Percentiles rank a stretch among this genome's conserved stretches.
Evolutionary conservation across 1,140 invertebrate genomes (phyloP).

Genomic region (Cydia fagiglandana): DNA sequence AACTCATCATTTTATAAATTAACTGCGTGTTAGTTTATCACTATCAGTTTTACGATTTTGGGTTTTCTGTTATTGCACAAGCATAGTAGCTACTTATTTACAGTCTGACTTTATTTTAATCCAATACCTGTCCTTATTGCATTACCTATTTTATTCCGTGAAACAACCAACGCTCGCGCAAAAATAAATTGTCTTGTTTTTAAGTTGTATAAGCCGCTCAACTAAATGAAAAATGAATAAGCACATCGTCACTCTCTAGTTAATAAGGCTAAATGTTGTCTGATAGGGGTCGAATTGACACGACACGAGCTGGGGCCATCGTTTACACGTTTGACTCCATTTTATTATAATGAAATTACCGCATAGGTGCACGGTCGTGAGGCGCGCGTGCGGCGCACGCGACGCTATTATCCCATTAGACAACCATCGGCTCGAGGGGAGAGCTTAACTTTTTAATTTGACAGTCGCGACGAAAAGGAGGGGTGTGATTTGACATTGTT

Average conservation of each 20-base stretch:
- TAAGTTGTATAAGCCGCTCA: neutral
- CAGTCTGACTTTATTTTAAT: slow-evolving; percentile 31
- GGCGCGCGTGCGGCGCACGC: slow-evolving; percentile 59
- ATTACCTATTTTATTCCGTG: neutral
- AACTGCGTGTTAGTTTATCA: slow-evolving; percentile 52
- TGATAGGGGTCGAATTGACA: slow-evolving; percentile 24
- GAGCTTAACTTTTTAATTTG: slow-evolving; percentile 73
- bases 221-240: slow-evolving; percentile 7
- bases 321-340: slow-evolving; percentile 69
- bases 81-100: neutral
- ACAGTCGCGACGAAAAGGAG: slow-evolving; percentile 56
- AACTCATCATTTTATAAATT: slow-evolving; percentile 74
- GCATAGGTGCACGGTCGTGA: slow-evolving; percentile 42
- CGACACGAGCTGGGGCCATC: slow-evolving; percentile 42
- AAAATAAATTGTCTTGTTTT: neutral
- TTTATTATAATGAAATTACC: slow-evolving; percentile 77
- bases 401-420: slow-evolving; percentile 70
- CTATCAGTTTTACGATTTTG: slow-evolving; percentile 35
- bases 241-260: slow-evolving; percentile 1
- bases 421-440: slow-evolving; percentile 53
- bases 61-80: slow-evolving; percentile 34
- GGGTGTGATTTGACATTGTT: slow-evolving; percentile 63
- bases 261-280: slow-evolving; percentile 27
- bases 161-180: neutral
- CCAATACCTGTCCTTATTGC: slow-evolving; percentile 34